Evolutionary conservation across 1,140 invertebrate species (phyloP).

Genomic region (Micrasema longulum): DNA sequence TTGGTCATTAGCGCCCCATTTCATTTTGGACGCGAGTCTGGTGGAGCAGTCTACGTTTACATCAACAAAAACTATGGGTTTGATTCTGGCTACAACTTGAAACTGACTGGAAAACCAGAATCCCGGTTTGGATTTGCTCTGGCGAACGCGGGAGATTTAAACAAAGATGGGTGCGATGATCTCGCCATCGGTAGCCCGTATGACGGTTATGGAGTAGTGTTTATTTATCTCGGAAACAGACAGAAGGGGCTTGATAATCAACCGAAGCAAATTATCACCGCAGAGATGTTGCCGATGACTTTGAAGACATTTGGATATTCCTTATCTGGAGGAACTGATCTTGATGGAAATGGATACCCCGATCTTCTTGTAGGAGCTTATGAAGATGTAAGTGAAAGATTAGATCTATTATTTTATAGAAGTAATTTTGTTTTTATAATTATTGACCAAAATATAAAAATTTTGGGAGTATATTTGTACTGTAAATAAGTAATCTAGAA

Average conservation of each 20-base stretch:
- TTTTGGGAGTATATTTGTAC: no score
- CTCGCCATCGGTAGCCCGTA: conserved; percentile 93
- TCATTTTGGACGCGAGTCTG: conserved; percentile 83
- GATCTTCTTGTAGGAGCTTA: conserved; percentile 92
- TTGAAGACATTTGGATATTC: conserved; percentile 90
- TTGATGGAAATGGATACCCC: conserved; percentile 93
- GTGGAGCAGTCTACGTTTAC: conserved; percentile 93
- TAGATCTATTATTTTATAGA: no score
- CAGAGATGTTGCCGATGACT: conserved; percentile 61
- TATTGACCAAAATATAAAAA: no score
- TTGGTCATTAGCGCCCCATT: conserved; percentile 92
- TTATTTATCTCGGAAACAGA: conserved; percentile 85
- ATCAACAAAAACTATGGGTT: conserved; percentile 69
- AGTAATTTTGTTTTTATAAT: no score
- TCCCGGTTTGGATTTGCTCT: conserved; percentile 90
- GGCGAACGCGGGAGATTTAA: conserved; percentile 88
- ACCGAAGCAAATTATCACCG: conserved; percentile 76
- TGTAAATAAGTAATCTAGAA: no score
- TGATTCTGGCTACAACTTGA: conserved; percentile 70
- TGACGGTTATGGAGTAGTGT: conserved; percentile 85
- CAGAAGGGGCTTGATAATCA: conserved; percentile 77
- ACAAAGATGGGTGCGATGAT: conserved; percentile 91
- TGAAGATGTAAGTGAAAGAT: conserved; percentile 73
- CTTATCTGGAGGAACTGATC: conserved; percentile 87
- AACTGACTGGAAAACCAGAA: conserved; percentile 77